Evolutionary conservation across 2,797 vertebrate species (phyloP).

Genomic region (Crenuchus spilurus): DNA sequence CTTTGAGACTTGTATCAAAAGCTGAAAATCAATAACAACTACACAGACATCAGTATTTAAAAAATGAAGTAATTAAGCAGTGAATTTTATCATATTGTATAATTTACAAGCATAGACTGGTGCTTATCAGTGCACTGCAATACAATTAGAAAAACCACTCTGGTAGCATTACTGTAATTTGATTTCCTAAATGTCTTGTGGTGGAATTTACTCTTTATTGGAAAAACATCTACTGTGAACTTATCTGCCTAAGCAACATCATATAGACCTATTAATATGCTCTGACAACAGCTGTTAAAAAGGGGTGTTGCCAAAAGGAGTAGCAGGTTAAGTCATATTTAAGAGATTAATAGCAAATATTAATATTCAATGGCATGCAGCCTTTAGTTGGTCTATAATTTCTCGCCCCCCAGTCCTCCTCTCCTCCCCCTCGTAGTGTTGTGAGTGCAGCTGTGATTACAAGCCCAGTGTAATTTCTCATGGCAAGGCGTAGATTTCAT

Average conservation of each 20-base stretch:
- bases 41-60: neutral
- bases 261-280: too few species aligned
- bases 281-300: too few species aligned
- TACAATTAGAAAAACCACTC: too few species aligned
- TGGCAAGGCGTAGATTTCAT: conserved; percentile 40
- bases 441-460: conserved; percentile 40
- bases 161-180: too few species aligned
- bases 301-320: too few species aligned
- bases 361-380: neutral
- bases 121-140: neutral
- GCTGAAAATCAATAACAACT: neutral
- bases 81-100: neutral
- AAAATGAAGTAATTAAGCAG: neutral
- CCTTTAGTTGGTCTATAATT: neutral
- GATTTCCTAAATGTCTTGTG: too few species aligned
- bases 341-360: too few species aligned
- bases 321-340: too few species aligned
- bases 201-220: too few species aligned
- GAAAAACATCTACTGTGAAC: too few species aligned
- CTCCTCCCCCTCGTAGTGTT: neutral
- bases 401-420: neutral
- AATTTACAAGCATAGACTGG: neutral
- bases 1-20: neutral
- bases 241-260: too few species aligned
- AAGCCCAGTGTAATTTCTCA: conserved; percentile 49